These are phyloP conservation scores for Naso thynnoides DNA, from an alignment of 2,797 vertebrate genomes.

Conservation along the genomic window DNA sequence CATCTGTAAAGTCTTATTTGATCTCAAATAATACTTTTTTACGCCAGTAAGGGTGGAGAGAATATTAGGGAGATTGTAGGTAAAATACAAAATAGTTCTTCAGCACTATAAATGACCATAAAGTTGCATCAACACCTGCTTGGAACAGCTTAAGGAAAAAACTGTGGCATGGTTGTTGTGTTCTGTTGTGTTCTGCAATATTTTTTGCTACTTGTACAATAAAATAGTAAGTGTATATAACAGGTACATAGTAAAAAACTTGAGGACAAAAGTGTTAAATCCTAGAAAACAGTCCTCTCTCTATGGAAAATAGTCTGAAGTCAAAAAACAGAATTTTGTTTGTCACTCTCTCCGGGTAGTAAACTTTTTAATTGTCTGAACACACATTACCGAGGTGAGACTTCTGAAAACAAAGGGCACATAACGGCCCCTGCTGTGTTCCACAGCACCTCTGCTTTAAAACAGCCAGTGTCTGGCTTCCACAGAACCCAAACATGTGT, in stretches of 20 bases:
- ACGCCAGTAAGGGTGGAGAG: neutral
- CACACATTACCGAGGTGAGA: slow-evolving; percentile 49
- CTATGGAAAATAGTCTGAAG: neutral
- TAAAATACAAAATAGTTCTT: no score
- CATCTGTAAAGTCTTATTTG: neutral
- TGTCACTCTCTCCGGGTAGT: slow-evolving; percentile 16
- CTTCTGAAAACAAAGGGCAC: slow-evolving; percentile 57
- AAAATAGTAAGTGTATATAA: neutral
- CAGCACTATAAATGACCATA: neutral
- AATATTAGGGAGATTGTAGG: neutral
- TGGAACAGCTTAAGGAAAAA: neutral
- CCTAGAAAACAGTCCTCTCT: neutral
- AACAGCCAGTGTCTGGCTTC: slow-evolving; percentile 69
- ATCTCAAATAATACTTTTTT: neutral
- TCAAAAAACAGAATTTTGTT: slow-evolving; percentile 4
- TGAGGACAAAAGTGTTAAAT: neutral
- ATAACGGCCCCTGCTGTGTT: slow-evolving; percentile 41
- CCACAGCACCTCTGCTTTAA: slow-evolving; percentile 65
- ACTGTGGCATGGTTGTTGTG: neutral
- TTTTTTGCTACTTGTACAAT: neutral
- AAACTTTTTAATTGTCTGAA: slow-evolving; percentile 48
- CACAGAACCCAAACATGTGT: slow-evolving; percentile 69
- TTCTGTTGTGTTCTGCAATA: neutral
- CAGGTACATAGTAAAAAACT: slow-evolving; percentile 3
- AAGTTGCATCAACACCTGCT: neutral